Evolutionary conservation across 1,140 invertebrate species (phyloP).

Genomic region (Zophobas morio): DNA sequence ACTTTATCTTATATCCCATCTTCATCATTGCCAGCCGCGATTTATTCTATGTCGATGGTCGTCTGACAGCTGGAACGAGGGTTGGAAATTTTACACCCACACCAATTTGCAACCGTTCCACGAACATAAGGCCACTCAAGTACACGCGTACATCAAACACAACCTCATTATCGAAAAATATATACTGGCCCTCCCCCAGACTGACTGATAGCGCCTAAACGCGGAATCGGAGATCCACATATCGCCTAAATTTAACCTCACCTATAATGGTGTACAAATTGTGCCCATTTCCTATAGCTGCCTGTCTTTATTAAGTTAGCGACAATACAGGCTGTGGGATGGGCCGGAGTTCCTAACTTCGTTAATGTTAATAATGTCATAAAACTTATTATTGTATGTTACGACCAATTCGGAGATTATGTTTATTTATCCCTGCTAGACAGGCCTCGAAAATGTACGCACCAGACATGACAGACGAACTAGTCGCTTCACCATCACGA

Average conservation of each 20-base stretch:
- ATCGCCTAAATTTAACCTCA: conserved; percentile 30
- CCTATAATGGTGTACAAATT: conserved; percentile 35
- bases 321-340: conserved; percentile 29
- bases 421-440: conserved; percentile 35
- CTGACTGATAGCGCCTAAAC: background rate
- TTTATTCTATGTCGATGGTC: conserved; percentile 1
- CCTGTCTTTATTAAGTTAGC: conserved; percentile 40
- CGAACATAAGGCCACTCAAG: too few species aligned
- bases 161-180: too few species aligned
- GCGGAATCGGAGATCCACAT: conserved; percentile 18
- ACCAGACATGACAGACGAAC: conserved; percentile 31
- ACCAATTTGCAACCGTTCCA: background rate
- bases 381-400: conserved; percentile 39
- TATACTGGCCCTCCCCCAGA: background rate
- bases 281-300: conserved; percentile 37
- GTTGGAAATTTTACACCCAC: conserved; percentile 3
- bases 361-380: conserved; percentile 42
- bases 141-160: background rate
- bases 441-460: conserved; percentile 25
- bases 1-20: conserved; percentile 23
- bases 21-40: conserved; percentile 10
- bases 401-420: conserved; percentile 41
- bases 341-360: conserved; percentile 24
- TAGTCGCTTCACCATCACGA: conserved; percentile 13
- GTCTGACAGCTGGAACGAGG: background rate